A percentile compares a stretch with the other conserved stretches of the same genome.
phyloP scores from a whole-genome alignment of 2,888 invertebrate species.

The Mantis religiosa region DNA sequence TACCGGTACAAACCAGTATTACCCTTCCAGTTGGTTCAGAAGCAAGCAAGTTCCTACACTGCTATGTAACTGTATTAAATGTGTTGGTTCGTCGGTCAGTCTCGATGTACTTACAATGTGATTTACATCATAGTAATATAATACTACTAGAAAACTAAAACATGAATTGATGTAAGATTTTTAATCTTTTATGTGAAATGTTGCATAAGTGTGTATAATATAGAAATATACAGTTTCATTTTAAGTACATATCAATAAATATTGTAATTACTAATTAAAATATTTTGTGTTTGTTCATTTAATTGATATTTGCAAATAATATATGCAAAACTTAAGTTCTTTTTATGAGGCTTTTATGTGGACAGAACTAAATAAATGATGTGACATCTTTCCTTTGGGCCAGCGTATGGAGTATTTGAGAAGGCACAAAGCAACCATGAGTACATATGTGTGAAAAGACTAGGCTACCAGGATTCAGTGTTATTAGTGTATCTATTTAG shows the following conservation, averaged over 20 bases:
- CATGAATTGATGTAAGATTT: conserved; percentile 2
- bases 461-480: not conserved
- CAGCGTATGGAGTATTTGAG: not conserved
- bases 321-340: not conserved
- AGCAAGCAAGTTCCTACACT: conserved; percentile 23
- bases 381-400: not conserved
- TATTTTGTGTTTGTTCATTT: not conserved
- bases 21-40: not conserved
- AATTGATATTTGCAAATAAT: not conserved
- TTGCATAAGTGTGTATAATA: conserved; percentile 11
- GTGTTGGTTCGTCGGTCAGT: not conserved
- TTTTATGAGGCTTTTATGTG: not conserved
- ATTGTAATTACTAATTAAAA: not conserved
- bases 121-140: not conserved
- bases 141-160: conserved; percentile 4
- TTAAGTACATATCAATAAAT: conserved; percentile 13
- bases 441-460: not conserved
- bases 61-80: conserved; percentile 9
- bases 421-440: not conserved
- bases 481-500: conserved; percentile 8
- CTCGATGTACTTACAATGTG: conserved; percentile 13
- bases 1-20: not conserved
- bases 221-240: conserved; percentile 3
- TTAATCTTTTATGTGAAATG: conserved; percentile 10
- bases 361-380: not conserved